Conservation (phyloP, 2,888 invertebrate genomes). For the Agrochola circellaris region DNA sequence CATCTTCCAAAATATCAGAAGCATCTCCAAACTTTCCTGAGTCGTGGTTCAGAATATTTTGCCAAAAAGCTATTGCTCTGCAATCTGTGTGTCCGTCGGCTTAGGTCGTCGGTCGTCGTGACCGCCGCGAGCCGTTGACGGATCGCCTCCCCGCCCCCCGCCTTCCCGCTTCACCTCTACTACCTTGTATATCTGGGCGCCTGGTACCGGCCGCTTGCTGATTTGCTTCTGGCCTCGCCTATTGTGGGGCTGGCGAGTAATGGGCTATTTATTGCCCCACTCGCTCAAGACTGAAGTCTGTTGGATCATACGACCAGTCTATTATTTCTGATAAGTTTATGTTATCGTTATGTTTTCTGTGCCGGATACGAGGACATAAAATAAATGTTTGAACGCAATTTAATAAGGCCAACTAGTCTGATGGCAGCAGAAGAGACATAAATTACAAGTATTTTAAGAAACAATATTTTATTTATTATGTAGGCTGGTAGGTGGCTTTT, state of each 20-base stretch:
- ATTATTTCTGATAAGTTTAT: constrained; percentile 43
- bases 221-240: constrained; percentile 70
- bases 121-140: constrained; percentile 87
- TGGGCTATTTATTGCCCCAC: constrained; percentile 66
- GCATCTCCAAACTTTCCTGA: neutral
- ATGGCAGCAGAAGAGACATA: neutral
- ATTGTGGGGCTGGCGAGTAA: constrained; percentile 63
- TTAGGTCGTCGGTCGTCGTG: constrained; percentile 81
- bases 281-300: constrained; percentile 28
- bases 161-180: constrained; percentile 64
- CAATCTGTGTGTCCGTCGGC: constrained; percentile 62
- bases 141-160: constrained; percentile 71
- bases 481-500: neutral
- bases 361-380: constrained; percentile 9
- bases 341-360: constrained; percentile 32
- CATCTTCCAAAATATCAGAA: neutral
- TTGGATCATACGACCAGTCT: constrained; percentile 30
- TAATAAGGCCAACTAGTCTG: neutral
- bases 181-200: constrained; percentile 74
- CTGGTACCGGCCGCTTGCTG: constrained; percentile 72
- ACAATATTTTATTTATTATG: neutral
- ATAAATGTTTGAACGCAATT: constrained; percentile 20
- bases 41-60: neutral
- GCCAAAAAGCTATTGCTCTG: constrained; percentile 21
- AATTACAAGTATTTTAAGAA: constrained; percentile 2